Evolutionary conservation across 2,797 vertebrate species (phyloP).

Genomic region (Cuculus canorus): DNA sequence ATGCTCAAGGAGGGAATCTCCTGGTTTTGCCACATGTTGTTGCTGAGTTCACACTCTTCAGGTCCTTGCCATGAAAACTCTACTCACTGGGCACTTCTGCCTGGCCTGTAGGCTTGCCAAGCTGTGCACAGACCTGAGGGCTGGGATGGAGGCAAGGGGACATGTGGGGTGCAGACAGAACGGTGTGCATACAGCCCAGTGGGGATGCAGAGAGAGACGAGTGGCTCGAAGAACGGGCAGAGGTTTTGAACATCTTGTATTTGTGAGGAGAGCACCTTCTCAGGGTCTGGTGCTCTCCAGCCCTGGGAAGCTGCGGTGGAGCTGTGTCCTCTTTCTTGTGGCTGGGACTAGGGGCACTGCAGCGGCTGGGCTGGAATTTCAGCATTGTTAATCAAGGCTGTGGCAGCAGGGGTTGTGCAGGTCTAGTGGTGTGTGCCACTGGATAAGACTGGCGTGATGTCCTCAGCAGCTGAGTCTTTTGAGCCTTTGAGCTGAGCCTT

Average conservation of each 20-base stretch:
- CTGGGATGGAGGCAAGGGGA: not conserved
- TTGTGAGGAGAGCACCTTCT: not conserved
- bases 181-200: accelerated
- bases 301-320: not conserved
- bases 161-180: accelerated
- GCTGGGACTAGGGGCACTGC: not conserved
- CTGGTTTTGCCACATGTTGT: not conserved
- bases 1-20: accelerated
- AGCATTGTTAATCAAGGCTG: accelerated
- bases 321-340: accelerated
- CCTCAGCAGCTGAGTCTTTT: not conserved
- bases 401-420: not conserved
- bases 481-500: not conserved
- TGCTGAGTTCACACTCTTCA: not conserved
- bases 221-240: accelerated
- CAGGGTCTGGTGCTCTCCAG: not conserved
- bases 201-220: not conserved
- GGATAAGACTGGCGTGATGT: accelerated
- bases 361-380: not conserved
- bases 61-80: not conserved
- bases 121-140: not conserved
- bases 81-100: accelerated
- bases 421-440: not conserved
- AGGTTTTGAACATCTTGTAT: not conserved
- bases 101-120: not conserved